Conservation (phyloP, 2,888 invertebrate genomes). For the Portevinia maculata region DNA sequence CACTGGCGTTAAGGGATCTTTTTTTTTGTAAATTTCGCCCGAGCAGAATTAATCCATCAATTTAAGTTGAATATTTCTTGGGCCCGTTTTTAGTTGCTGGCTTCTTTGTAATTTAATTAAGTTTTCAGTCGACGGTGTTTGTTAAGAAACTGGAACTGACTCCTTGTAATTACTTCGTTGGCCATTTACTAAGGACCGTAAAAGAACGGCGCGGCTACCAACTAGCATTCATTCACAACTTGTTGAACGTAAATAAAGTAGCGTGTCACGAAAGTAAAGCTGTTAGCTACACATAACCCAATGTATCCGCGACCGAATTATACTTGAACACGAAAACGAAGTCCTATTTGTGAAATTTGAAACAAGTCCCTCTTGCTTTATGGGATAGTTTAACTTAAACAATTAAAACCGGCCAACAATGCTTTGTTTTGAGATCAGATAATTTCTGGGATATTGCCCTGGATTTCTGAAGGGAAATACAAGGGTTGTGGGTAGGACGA, state of each 20-base stretch:
- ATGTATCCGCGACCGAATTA: neutral
- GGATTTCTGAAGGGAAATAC: neutral
- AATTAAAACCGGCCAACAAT: too few species aligned
- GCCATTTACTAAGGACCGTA: neutral
- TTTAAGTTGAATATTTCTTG: slow-evolving; percentile 37
- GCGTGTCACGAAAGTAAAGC: slow-evolving; percentile 17
- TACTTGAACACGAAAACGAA: slow-evolving; percentile 8
- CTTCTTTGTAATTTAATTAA: neutral
- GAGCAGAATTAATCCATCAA: slow-evolving; percentile 26
- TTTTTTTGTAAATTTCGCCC: neutral
- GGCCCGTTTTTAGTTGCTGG: neutral
- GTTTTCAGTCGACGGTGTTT: slow-evolving; percentile 3
- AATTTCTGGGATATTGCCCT: neutral
- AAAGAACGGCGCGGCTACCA: neutral
- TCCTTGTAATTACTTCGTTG: slow-evolving; percentile 2
- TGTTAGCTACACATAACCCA: slow-evolving; percentile 8
- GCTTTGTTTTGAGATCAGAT: neutral
- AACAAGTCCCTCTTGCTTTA: neutral
- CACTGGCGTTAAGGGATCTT: neutral
- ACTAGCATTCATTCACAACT: slow-evolving; percentile 4
- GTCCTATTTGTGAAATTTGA: neutral
- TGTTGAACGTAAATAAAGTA: slow-evolving; percentile 12
- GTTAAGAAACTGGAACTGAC: neutral
- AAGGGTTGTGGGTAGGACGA: neutral
- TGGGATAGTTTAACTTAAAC: neutral